A percentile compares a stretch with the other conserved stretches of the same genome.
These are phyloP conservation scores for Himalopsyche tibetana DNA, from an alignment of 2,888 invertebrate genomes.

Conservation along the genomic window DNA sequence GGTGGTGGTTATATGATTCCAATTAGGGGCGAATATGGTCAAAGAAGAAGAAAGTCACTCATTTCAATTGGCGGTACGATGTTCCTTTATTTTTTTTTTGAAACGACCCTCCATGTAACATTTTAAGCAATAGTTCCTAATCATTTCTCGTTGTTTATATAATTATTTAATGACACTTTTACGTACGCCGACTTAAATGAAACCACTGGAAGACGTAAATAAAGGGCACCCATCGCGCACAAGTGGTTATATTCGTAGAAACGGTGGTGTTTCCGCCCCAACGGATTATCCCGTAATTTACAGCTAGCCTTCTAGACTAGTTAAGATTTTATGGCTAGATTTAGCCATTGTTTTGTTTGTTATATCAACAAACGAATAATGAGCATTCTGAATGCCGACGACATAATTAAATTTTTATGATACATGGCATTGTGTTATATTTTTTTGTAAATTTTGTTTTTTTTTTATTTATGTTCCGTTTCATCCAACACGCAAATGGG, in stretches of 20 bases:
- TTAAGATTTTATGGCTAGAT: slow-evolving; percentile 25
- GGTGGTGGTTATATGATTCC: no score
- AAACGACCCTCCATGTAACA: no score
- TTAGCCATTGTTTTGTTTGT: slow-evolving; percentile 19
- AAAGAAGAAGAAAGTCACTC: no score
- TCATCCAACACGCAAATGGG: not conserved
- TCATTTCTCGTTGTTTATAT: not conserved
- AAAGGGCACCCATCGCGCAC: not conserved
- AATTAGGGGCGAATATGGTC: no score
- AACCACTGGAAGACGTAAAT: not conserved
- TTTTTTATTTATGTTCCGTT: not conserved
- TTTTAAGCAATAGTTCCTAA: no score
- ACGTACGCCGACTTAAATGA: not conserved
- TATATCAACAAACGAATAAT: slow-evolving; percentile 18
- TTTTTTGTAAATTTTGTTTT: not conserved
- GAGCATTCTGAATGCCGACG: slow-evolving; percentile 14
- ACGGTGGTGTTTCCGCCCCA: slow-evolving; percentile 11
- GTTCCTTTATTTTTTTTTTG: no score
- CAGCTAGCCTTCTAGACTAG: slow-evolving; percentile 27
- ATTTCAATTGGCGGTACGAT: no score
- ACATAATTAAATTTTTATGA: slow-evolving; percentile 29
- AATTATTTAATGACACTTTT: not conserved
- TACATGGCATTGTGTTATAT: not conserved
- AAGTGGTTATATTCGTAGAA: not conserved
- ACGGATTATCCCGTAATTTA: slow-evolving; percentile 18